Evolutionary conservation across 2,113 vertebrate genomes (phyloP).

Genomic region (Nipponia nippon): DNA sequence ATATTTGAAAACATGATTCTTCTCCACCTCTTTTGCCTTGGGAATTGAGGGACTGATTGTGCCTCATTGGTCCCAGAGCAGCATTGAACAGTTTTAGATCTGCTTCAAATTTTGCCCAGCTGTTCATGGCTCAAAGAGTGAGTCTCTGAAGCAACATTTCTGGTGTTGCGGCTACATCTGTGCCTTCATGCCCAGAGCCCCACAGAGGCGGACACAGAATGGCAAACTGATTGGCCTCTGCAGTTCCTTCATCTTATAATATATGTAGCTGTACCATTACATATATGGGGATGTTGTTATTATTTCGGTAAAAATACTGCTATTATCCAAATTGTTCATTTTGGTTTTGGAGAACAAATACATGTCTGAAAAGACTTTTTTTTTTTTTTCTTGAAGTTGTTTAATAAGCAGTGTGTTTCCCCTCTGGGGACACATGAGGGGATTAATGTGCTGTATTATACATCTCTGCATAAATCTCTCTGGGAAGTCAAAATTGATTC

Average conservation of each 20-base stretch:
- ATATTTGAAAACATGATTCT: not conserved
- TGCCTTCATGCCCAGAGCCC: not conserved
- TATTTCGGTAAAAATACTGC: not conserved
- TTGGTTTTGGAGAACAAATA: not conserved
- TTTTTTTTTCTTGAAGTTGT: not conserved
- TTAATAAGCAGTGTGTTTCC: not conserved
- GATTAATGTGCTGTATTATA: not conserved
- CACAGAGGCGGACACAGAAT: not conserved
- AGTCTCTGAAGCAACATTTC: not conserved
- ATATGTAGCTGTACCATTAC: not conserved
- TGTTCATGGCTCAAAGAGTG: not conserved
- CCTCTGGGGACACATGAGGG: not conserved
- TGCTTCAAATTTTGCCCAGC: not conserved
- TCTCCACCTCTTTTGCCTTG: not conserved
- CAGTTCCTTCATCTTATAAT: rapidly evolving
- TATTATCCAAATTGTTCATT: not conserved
- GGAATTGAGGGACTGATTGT: not conserved
- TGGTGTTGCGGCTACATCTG: not conserved
- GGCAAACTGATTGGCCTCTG: not conserved
- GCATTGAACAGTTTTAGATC: not conserved
- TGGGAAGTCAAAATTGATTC: conserved; percentile 42
- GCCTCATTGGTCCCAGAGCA: not conserved
- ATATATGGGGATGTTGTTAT: not conserved
- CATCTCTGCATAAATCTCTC: conserved; percentile 15
- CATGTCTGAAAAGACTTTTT: not conserved